Percentiles rank a stretch among this genome's conserved stretches.
phyloP scores from a whole-genome alignment of 2,113 vertebrate species.

The Peromyscus californicus region DNA sequence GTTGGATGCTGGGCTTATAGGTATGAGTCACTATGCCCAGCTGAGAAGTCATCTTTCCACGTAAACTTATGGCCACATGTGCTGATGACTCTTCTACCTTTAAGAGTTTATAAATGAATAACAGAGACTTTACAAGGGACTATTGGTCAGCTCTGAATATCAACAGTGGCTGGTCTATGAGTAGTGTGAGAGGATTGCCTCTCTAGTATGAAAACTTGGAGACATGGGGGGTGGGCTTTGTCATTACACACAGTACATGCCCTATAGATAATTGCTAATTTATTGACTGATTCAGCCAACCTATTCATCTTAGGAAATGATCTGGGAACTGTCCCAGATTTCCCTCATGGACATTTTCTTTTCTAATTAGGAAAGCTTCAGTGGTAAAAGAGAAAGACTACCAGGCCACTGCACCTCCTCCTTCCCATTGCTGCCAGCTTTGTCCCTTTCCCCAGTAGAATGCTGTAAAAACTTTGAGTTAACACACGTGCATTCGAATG shows the following conservation, averaged over 20 bases:
- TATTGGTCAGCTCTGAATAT: background rate
- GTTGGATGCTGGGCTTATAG: background rate
- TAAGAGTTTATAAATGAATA: background rate
- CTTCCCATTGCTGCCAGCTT: background rate
- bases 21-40: background rate
- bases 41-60: background rate
- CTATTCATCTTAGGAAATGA: conserved; percentile 57
- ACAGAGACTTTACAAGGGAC: background rate
- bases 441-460: background rate
- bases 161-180: background rate
- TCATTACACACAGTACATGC: background rate
- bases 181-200: background rate
- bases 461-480: background rate
- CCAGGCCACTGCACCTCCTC: background rate
- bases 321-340: conserved; percentile 17
- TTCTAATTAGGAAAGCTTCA: conserved; percentile 6
- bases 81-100: background rate
- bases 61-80: background rate
- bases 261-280: background rate
- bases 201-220: conserved; percentile 16
- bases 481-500: background rate
- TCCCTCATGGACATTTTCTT: conserved; percentile 24
- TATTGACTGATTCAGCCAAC: conserved; percentile 53
- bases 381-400: conserved; percentile 30
- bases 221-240: background rate